Percentiles rank a stretch among this genome's conserved stretches.
These are phyloP conservation scores for Megalopta genalis DNA, from an alignment of 1,140 invertebrate genomes.

Conservation along the genomic window DNA sequence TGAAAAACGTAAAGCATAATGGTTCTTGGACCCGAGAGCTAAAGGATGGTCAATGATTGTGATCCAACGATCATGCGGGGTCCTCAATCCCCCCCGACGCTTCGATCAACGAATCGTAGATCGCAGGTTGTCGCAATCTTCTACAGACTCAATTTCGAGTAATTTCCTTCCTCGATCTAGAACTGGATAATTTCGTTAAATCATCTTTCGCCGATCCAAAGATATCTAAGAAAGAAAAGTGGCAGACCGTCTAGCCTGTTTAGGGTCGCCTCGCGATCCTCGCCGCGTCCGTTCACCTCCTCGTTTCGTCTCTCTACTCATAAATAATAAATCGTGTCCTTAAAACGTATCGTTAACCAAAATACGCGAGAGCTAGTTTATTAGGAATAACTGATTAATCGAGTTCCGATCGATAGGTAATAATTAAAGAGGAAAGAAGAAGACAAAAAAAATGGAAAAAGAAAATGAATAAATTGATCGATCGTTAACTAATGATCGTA, in stretches of 20 bases:
- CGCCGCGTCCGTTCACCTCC: constrained; percentile 2
- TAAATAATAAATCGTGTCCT: constrained; percentile 61
- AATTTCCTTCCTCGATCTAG: too few species aligned
- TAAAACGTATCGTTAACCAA: constrained; percentile 57
- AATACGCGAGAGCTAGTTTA: constrained; percentile 24
- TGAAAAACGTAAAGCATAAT: too few species aligned
- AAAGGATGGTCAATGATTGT: too few species aligned
- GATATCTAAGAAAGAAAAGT: too few species aligned
- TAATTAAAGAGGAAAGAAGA: constrained; percentile 33
- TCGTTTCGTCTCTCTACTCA: constrained; percentile 53
- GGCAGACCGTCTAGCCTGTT: too few species aligned
- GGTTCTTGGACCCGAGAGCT: too few species aligned
- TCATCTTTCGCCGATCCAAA: too few species aligned
- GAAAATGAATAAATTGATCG: constrained; percentile 51
- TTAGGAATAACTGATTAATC: constrained; percentile 43
- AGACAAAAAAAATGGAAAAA: constrained; percentile 23
- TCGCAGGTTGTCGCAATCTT: not conserved
- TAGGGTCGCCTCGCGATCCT: not conserved
- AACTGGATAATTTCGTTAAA: not conserved
- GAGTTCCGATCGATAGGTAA: constrained; percentile 45
- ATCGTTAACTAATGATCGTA: constrained; percentile 50
- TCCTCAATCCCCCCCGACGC: not conserved
- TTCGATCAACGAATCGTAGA: not conserved
- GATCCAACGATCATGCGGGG: too few species aligned
- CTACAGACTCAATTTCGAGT: not conserved